These are phyloP conservation scores for Linnaemya vulpina DNA, from an alignment of 2,888 invertebrate genomes.

Conservation along the genomic window DNA sequence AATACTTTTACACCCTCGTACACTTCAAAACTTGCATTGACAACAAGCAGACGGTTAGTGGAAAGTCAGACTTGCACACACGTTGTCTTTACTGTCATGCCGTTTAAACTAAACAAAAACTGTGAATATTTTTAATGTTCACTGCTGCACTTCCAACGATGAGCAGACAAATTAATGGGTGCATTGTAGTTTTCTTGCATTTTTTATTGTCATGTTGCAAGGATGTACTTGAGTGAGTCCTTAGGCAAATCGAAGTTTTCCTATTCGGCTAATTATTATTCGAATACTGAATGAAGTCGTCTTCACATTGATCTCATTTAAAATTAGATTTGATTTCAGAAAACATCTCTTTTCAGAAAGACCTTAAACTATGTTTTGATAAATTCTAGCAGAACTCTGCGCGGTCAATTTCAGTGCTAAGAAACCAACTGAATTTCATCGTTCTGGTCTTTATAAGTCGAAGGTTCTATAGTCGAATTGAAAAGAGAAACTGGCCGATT, in stretches of 20 bases:
- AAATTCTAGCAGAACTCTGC: too few species aligned
- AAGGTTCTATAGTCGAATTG: too few species aligned
- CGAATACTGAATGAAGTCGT: not conserved
- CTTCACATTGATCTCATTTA: too few species aligned
- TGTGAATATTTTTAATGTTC: slow-evolving; percentile 5
- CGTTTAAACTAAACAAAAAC: slow-evolving; percentile 42
- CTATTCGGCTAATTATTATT: not conserved
- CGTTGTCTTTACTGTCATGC: slow-evolving; percentile 18
- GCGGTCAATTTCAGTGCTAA: too few species aligned
- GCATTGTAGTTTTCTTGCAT: slow-evolving; percentile 37
- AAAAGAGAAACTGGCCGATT: too few species aligned
- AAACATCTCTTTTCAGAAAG: too few species aligned
- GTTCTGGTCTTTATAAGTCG: too few species aligned
- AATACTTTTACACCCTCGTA: slow-evolving; percentile 66
- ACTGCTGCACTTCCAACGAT: slow-evolving; percentile 58
- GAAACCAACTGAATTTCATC: too few species aligned
- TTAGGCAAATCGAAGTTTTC: not conserved
- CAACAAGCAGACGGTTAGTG: not conserved
- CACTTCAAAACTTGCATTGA: slow-evolving; percentile 32
- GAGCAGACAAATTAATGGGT: slow-evolving; percentile 44
- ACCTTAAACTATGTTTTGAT: too few species aligned
- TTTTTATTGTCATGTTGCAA: slow-evolving; percentile 16
- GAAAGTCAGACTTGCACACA: not conserved
- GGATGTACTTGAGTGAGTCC: not conserved
- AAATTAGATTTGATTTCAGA: too few species aligned